Percentiles rank a stretch among this genome's conserved stretches.
phyloP scores from a whole-genome alignment of 2,888 invertebrate species.

The Mesochorus sp. region DNA sequence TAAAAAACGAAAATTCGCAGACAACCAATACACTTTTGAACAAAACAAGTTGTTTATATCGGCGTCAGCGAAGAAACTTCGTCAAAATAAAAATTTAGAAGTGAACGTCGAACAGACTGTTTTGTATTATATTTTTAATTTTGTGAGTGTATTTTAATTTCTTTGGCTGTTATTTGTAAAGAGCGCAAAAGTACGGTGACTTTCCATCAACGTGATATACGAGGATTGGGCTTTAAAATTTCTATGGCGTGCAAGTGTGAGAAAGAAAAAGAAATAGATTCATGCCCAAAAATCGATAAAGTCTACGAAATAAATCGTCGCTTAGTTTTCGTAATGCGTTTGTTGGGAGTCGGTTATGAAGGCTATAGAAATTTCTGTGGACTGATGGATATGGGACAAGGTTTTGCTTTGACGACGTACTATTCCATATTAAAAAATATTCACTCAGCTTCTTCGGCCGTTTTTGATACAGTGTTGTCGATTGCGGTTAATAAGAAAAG shows the following conservation, averaged over 20 bases:
- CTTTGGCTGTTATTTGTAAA: neutral
- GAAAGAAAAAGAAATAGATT: too few species aligned
- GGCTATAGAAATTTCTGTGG: constrained; percentile 65
- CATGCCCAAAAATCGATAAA: too few species aligned
- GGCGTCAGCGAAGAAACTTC: neutral
- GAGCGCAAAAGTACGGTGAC: constrained; percentile 6
- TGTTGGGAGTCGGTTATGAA: constrained; percentile 64
- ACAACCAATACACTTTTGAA: neutral
- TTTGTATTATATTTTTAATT: too few species aligned
- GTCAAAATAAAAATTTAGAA: neutral
- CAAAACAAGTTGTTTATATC: neutral
- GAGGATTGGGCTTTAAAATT: constrained; percentile 1
- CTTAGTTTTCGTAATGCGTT: constrained; percentile 66
- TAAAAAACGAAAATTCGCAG: neutral
- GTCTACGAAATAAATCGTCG: neutral
- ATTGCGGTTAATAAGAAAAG: constrained; percentile 56
- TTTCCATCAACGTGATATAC: neutral
- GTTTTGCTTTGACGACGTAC: constrained; percentile 45
- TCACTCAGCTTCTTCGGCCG: constrained; percentile 26
- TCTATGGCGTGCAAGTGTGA: neutral
- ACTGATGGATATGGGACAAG: constrained; percentile 59
- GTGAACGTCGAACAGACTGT: too few species aligned
- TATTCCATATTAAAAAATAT: constrained; percentile 35
- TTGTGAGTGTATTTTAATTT: neutral
- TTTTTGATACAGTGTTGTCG: constrained; percentile 25